Evolutionary conservation across 2,797 vertebrate species (phyloP), one percentile per base, ranked within the genome.

Genomic region (Accipiter badius): DNA sequence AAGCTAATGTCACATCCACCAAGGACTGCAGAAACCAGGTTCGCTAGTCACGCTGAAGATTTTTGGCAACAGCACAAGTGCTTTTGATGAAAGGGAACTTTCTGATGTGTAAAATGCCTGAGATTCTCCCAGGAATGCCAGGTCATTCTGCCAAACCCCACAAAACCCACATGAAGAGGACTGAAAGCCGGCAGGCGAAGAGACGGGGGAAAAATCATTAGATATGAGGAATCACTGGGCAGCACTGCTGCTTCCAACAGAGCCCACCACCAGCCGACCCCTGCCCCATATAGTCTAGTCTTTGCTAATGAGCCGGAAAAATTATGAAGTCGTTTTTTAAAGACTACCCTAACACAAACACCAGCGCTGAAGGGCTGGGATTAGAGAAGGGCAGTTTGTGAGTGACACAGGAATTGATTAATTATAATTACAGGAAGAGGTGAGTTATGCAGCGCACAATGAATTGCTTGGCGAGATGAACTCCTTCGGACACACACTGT

Each of bases 1-100:
- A 8, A 88, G 67, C 47, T 33, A 10, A 6, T 47, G 14, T 11
- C 59, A 19, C 57, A 29, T 31, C n/a, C 62, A 82, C 12, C 24
- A 0, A 9, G 0, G 0, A 7, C 29, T 4, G 24, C 1, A 3
- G 62, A 58, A 86, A 37, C 2, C 2, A 55, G 52, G 37, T 29
- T n/a, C 1, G 0, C 35, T 0, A 2, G 50, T 66, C 94, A 71
- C 0, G 0, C 62, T 67, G 49, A 13, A 54, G 13, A 5, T 2
- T 50, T 42, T 37, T 66, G 62, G 59, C 77, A 82, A 19, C 14
- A 25, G 46, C 61, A 76, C 73, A 72, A 70, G 57, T 0, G 21
- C 40, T 61, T 42, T 4, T 17, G 44, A 37, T 50, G 49, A 87
- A 71, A 85, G n/a, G 59, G 42, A 74, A 74, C 35, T 28, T 55